phyloP scores from a whole-genome alignment of 92 coral and sea anemone genomes.

The Ricordea florida region DNA sequence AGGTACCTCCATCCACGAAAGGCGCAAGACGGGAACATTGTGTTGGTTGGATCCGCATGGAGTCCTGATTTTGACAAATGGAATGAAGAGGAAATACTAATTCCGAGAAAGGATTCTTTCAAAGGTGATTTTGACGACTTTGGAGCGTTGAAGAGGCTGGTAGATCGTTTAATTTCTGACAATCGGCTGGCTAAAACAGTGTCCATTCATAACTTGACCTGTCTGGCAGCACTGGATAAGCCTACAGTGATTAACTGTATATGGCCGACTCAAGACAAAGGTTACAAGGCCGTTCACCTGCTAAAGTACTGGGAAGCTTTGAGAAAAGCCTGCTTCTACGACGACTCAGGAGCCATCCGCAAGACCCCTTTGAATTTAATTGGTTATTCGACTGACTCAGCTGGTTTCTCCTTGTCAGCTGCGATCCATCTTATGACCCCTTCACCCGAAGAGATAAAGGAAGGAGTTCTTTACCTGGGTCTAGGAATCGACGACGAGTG shows the following conservation, averaged over 20 bases:
- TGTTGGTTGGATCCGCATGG: slow-evolving; percentile 44
- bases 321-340: background rate
- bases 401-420: slow-evolving; percentile 33
- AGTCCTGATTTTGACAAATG: slow-evolving; percentile 35
- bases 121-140: slow-evolving; percentile 32
- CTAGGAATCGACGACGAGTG: slow-evolving; percentile 20
- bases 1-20: slow-evolving; percentile 25
- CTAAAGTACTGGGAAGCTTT: slow-evolving; percentile 23
- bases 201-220: slow-evolving; percentile 12
- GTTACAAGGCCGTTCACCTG: slow-evolving; percentile 12
- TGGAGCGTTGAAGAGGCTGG: slow-evolving; percentile 16
- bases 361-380: background rate
- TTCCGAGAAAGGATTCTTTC: slow-evolving; percentile 1
- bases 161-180: background rate
- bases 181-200: slow-evolving; percentile 15
- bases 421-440: slow-evolving; percentile 15
- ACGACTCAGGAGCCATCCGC: slow-evolving; percentile 1
- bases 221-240: slow-evolving; percentile 10
- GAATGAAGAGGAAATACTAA: background rate
- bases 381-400: slow-evolving; percentile 46
- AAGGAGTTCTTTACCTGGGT: slow-evolving; percentile 4
- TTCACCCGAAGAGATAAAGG: background rate
- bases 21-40: slow-evolving; percentile 3
- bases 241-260: slow-evolving; percentile 26
- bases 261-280: slow-evolving; percentile 26